Evolutionary conservation across 2,797 vertebrate genomes (phyloP), one percentile per base, ranked within the genome.

Genomic region (Pteropus rufus): DNA sequence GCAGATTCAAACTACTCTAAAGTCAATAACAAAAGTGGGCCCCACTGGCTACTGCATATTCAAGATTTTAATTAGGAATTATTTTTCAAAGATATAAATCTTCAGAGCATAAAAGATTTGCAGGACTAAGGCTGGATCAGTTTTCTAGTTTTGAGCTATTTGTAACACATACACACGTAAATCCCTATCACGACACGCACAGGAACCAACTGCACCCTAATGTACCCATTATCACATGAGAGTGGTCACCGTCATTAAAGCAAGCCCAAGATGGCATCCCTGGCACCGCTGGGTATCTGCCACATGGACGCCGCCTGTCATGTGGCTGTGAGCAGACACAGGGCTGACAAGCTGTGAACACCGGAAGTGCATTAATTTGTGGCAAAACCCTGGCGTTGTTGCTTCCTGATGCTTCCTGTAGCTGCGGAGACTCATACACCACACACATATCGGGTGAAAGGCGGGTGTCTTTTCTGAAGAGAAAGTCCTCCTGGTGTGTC

Each of bases 231-330:
- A 0, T 3, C 10, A 2, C 3, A 7, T 3, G 0, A 31, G 21
- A 21, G 2, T 10, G 31, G 11, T 46, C 2, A 9, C 31, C 49
- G 31, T 29, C 54, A 9, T 9, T 3, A 26, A 46, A 90, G 11
- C 67, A 49, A n/a, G 18, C 8, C 41, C 9, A 5, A 8, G 52
- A 31, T 8, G 9, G 39, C 15, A 0, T 18, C 26, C 29, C 41
- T 1, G n/a, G 7, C 12, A 9, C 16, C 0, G 1, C 5, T 7
- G 14, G 2, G 18, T 7, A 3, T 15, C 5, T 15, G 21, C 10
- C 0, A 18, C 5, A 1, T 0, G 1, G 10, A 34, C 10, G 49
- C 49, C 49, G 15, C 49, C 49, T 0, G 49, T 15, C 49, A 16
- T 0, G 49, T 49, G 15, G 49, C 49, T 16, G 15, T 16, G 49